Evolutionary conservation across 2,888 invertebrate genomes (phyloP).

Genomic region (Colostygia pectinataria): DNA sequence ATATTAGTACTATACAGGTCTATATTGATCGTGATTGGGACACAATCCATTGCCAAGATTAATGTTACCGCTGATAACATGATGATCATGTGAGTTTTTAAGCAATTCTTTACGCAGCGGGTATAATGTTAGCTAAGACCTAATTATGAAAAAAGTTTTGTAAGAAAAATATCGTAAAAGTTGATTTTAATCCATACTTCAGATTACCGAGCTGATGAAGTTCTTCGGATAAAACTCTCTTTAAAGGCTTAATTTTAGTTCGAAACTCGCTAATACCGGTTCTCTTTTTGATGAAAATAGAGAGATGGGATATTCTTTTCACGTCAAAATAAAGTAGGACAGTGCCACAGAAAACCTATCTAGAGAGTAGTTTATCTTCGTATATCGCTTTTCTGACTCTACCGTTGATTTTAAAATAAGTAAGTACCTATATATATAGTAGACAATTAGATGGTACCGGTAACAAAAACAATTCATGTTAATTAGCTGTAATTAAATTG

Average conservation of each 20-base stretch:
- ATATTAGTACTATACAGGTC: too few relatives aligned
- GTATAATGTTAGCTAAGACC: background rate
- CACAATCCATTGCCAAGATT: too few relatives aligned
- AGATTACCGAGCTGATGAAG: conserved; percentile 29
- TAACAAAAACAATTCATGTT: too few relatives aligned
- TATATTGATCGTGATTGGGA: too few relatives aligned
- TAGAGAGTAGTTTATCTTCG: conserved; percentile 2
- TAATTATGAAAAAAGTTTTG: conserved; percentile 11
- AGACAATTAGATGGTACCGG: too few relatives aligned
- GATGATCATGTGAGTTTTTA: background rate
- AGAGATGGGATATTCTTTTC: conserved; percentile 19
- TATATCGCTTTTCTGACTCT: background rate
- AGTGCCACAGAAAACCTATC: conserved; percentile 7
- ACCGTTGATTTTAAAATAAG: background rate
- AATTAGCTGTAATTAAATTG: too few relatives aligned
- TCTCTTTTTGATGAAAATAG: conserved; percentile 28
- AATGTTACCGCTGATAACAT: too few relatives aligned
- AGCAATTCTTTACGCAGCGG: background rate
- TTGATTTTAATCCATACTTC: conserved; percentile 14
- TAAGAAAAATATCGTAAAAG: conserved; percentile 15
- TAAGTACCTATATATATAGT: background rate
- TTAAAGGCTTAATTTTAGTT: conserved; percentile 33
- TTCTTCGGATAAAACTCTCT: conserved; percentile 28
- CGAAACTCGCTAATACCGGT: conserved; percentile 31
- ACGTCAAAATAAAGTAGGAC: conserved; percentile 22